A percentile compares a stretch with the other conserved stretches of the same genome.
These are phyloP conservation scores for Hirtodrosophila histrioides DNA, from an alignment of 2,888 invertebrate genomes.

Conservation along the genomic window DNA sequence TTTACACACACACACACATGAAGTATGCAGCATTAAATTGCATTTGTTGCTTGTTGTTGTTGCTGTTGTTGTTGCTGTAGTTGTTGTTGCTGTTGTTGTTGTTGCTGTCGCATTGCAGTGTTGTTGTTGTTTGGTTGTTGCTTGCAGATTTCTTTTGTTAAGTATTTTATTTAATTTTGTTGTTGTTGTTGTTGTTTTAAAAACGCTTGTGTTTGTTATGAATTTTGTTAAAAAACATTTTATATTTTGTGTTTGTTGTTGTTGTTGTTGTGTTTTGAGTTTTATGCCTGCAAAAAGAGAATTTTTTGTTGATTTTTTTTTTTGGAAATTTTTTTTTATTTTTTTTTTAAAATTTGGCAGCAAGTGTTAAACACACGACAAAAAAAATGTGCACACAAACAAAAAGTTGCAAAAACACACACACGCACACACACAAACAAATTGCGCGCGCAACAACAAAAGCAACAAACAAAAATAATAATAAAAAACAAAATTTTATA, in stretches of 20 bases:
- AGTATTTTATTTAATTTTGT: constrained; percentile 20
- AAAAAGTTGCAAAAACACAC: constrained; percentile 27
- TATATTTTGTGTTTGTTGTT: constrained; percentile 34
- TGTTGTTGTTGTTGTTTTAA: constrained; percentile 46
- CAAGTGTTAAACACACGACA: constrained; percentile 7
- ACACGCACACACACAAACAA: constrained; percentile 16
- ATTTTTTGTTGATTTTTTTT: constrained; percentile 6
- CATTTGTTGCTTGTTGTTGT: constrained; percentile 40
- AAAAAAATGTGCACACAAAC: background rate
- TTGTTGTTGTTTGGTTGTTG: constrained; percentile 28
- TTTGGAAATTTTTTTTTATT: no score
- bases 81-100: constrained; percentile 12
- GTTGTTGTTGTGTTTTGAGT: constrained; percentile 69
- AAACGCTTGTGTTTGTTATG: constrained; percentile 61
- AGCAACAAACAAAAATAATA: constrained; percentile 12
- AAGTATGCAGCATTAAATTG: constrained; percentile 47
- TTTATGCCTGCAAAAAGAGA: constrained; percentile 68
- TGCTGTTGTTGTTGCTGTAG: constrained; percentile 30
- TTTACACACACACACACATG: constrained; percentile 70
- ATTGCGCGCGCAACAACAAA: constrained; percentile 55
- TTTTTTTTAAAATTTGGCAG: no score
- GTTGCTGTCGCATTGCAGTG: constrained; percentile 56
- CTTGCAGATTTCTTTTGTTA: background rate
- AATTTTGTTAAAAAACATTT: constrained; percentile 62
- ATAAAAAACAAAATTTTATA: background rate